Base-by-base conservation (phyloP, 2,888 invertebrate species). In the Neoitamus cyanurus region DNA sequence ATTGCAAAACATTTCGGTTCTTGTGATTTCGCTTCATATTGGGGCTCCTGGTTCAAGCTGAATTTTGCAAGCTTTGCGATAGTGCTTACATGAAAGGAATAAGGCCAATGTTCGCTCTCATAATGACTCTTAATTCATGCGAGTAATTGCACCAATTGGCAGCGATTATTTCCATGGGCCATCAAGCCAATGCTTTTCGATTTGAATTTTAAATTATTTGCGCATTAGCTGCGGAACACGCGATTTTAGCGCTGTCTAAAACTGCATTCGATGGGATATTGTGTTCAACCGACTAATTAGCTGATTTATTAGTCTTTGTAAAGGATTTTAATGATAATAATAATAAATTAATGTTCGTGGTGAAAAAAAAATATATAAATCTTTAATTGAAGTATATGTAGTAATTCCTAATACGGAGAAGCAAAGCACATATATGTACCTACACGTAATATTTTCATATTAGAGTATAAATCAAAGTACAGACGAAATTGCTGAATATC, bases 181-280 rank as follows among this genome's bases (percentile, higher is more conserved):
- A 58, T 20, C 20, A 58, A 58, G 9, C 58, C 20, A 73, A 73
- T 36, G 73, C 13, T 73, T n/a, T 73, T 30, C 34, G 20, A 36
- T 73, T 73, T 73, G 73, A 34, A 73, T 31, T 73, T 73, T 34
- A 34, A 37, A 73, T 73, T 36, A 34, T 34, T 31, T 72, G n/a
- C 42, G n/a, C 42, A 42, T 42, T 42, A n/a, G 5, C 42, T 42
- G 2, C 9, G 25, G 25, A 58, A 25, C 15, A 58, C 58, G 58
- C 20, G 25, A 25, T 58, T 58, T 58, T 25, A 58, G 58, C 2
- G 58, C 20, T 11, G 20, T 25, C 58, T 25, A 25, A 15, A 58
- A 58, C 58, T 9, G 11, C 58, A 58, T 5, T 34, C 34, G 15
- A 58, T 9, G 20, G 7, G 15, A 11, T 58, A 25, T 58, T 7